Evolutionary conservation across 35 echinoderm and acorn worm genomes (phyloP).

Genomic region (Strongylocentrotus purpuratus): DNA sequence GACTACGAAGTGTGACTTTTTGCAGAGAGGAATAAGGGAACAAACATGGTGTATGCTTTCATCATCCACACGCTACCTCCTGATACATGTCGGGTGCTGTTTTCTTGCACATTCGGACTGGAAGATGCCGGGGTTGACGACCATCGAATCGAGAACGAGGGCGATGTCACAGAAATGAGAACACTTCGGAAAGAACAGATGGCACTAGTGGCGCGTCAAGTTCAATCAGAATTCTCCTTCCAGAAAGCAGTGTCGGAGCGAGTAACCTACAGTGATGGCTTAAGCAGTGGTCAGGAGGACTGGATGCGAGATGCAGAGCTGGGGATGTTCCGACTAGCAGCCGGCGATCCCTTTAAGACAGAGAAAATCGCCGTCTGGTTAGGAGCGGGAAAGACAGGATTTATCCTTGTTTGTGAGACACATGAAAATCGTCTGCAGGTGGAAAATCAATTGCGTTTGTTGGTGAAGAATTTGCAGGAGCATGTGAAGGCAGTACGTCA

Average conservation of each 20-base stretch:
- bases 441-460: slow-evolving; percentile 71
- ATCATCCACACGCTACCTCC: slow-evolving; percentile 72
- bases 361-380: slow-evolving; percentile 87
- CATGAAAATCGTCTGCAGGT: slow-evolving; percentile 84
- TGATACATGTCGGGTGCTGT: slow-evolving; percentile 69
- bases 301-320: slow-evolving; percentile 45
- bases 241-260: slow-evolving; percentile 66
- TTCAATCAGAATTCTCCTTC: slow-evolving; percentile 93
- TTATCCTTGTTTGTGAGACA: slow-evolving; percentile 79
- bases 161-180: slow-evolving; percentile 38
- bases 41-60: slow-evolving; percentile 78
- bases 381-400: slow-evolving; percentile 66
- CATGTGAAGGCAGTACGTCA: slow-evolving; percentile 66
- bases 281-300: slow-evolving; percentile 50
- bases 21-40: background rate
- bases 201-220: slow-evolving; percentile 71
- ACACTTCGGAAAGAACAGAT: slow-evolving; percentile 80
- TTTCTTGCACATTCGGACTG: slow-evolving; percentile 66
- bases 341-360: slow-evolving; percentile 64
- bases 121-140: slow-evolving; percentile 21
- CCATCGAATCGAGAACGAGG: background rate
- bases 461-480: slow-evolving; percentile 75
- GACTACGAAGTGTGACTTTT: background rate
- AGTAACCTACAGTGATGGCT: slow-evolving; percentile 26
- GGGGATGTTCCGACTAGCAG: slow-evolving; percentile 75